Evolutionary conservation across 2,113 vertebrate species (phyloP), one percentile per base, ranked within the genome.

Genomic region (Ifrita kowaldi): DNA sequence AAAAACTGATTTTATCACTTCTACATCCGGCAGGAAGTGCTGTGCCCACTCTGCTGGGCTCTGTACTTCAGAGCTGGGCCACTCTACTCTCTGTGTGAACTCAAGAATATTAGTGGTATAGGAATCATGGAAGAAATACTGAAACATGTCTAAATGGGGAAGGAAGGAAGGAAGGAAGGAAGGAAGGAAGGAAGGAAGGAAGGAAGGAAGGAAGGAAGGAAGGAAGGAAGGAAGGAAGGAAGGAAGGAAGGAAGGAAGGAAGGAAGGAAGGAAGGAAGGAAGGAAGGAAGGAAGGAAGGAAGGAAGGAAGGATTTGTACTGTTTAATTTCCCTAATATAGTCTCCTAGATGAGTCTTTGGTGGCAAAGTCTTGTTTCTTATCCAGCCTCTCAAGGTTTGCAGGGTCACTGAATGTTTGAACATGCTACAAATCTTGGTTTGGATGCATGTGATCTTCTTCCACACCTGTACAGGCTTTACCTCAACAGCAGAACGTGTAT

Each of bases 391-490:
- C 26, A 49, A n/a, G 16, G 10, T 67, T 41, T 90, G 4, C 19
- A 67, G 42, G 23, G 30, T 7, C 17, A 67, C 20, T 46, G 42
- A 20, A 4, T 39, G 14, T 39, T 80, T 83, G 68, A 56, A 23
- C 6, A 33, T 13, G 3, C 14, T 71, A 33, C 30, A 64, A 35
- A 73, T 35, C 37, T 64, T 47, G 11, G 11, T 50, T 84, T 69
- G 12, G 12, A 30, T 37, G 13, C 12, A 33, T 71, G 10, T 50
- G 4, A 13, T 50, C 23, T 64, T 83, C 53, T 80, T 62, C 37
- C 35, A 60, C 13, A 8, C 0, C 0, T 17, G 3, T 56, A 26
- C 19, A n/a, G 57, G 21, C 10, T 80, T 80, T 71, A 68, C 39
- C 33, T 47, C 32, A 44, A 37, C 7, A 76, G 57, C n/a, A 65